A percentile compares a stretch with the other conserved stretches of the same genome.
Evolutionary conservation across 2,888 invertebrate genomes (phyloP).

Genomic region (Dryococelus australis): DNA sequence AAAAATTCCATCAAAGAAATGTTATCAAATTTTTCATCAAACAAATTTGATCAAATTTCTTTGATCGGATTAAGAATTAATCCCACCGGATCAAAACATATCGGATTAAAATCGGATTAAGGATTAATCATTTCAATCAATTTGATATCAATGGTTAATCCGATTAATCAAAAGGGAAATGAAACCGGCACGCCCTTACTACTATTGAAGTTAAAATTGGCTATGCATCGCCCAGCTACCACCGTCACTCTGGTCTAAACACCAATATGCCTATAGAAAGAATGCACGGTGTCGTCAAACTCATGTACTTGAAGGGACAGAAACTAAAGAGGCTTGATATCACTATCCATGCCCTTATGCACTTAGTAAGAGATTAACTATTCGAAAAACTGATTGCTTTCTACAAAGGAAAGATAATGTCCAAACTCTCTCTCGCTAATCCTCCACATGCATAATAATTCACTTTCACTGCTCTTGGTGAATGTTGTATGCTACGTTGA

Average conservation of each 20-base stretch:
- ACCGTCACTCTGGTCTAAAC: not conserved
- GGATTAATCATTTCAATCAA: too few species aligned
- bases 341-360: not conserved
- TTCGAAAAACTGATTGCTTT: not conserved
- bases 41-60: too few species aligned
- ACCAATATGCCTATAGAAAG: not conserved
- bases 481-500: not conserved
- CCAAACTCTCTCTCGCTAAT: not conserved
- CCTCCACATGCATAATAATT: not conserved
- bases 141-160: too few species aligned
- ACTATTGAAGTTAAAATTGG: too few species aligned
- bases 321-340: conserved; percentile 22
- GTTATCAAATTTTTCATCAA: too few species aligned
- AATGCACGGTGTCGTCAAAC: not conserved
- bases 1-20: too few species aligned
- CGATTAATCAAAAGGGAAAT: too few species aligned
- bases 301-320: conserved; percentile 25
- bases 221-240: too few species aligned
- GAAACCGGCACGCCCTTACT: too few species aligned
- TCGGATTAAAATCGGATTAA: too few species aligned
- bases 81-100: too few species aligned
- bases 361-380: not conserved
- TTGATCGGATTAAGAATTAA: too few species aligned
- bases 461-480: not conserved
- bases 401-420: not conserved